phyloP scores from a whole-genome alignment of 2,113 vertebrate species.

The Halichoerus grypus region DNA sequence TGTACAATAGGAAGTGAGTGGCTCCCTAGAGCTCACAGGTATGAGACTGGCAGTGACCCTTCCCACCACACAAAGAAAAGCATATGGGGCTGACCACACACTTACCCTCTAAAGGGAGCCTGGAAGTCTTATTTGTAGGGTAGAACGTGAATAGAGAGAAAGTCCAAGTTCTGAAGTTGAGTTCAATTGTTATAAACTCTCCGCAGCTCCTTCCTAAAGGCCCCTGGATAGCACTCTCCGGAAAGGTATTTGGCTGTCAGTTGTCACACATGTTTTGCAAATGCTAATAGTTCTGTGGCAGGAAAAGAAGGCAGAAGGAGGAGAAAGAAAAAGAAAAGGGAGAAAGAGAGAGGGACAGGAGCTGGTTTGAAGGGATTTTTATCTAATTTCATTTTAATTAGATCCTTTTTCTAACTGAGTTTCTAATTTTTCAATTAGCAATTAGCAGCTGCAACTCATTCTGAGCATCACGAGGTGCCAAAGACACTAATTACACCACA shows the following conservation, averaged over 20 bases:
- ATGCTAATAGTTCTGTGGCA: constrained; percentile 83
- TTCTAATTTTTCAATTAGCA: constrained; percentile 99
- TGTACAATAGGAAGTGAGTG: not conserved
- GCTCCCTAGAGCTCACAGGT: not conserved
- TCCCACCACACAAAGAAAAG: not conserved
- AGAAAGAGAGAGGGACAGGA: constrained; percentile 83
- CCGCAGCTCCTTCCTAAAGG: constrained; percentile 41
- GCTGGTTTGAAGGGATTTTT: constrained; percentile 92
- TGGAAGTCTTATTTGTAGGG: not conserved
- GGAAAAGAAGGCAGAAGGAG: constrained; percentile 78
- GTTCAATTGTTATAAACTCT: not conserved
- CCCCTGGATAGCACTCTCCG: constrained; percentile 65
- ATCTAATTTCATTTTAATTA: constrained; percentile 98
- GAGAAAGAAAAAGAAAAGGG: constrained; percentile 82
- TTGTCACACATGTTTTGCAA: constrained; percentile 85
- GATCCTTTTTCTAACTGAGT: constrained; percentile 97
- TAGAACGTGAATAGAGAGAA: not conserved
- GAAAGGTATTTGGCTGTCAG: constrained; percentile 84
- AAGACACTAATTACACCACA: constrained; percentile 93
- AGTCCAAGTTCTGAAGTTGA: not conserved
- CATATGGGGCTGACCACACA: not conserved
- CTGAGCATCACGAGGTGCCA: constrained; percentile 91
- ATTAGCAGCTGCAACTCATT: constrained; percentile 95
- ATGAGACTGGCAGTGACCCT: not conserved
- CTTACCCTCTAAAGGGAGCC: not conserved